Conservation (phyloP, 2,888 invertebrate species). For the Lomographa bimaculata region DNA sequence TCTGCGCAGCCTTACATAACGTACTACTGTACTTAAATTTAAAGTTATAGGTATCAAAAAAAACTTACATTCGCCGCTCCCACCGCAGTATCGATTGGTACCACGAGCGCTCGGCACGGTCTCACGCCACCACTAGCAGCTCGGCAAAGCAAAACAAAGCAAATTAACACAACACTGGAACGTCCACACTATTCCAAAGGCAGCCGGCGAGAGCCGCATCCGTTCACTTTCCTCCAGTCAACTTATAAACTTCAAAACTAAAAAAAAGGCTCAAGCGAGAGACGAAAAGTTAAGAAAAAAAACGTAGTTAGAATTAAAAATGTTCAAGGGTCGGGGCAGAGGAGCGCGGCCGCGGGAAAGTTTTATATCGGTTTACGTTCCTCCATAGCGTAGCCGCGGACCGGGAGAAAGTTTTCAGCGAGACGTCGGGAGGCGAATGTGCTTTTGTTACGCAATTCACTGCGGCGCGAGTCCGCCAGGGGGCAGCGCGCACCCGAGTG, state of each 20-base stretch:
- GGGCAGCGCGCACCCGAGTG: conserved; percentile 77
- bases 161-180: conserved; percentile 70
- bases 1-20: conserved; percentile 16
- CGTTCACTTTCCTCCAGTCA: conserved; percentile 61
- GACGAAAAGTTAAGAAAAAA: conserved; percentile 35
- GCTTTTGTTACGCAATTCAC: conserved; percentile 81
- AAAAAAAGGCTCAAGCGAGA: conserved; percentile 51
- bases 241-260: conserved; percentile 64
- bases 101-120: conserved; percentile 58
- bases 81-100: conserved; percentile 77
- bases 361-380: conserved; percentile 69
- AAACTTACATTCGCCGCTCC: conserved; percentile 76
- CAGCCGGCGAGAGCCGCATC: conserved; percentile 64
- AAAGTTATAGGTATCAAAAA: conserved; percentile 27
- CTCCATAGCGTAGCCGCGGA: conserved; percentile 65
- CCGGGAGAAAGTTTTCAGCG: conserved; percentile 75
- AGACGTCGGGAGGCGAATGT: conserved; percentile 73
- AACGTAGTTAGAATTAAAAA: conserved; percentile 29
- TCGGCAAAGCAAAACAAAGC: conserved; percentile 74
- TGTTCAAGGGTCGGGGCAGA: conserved; percentile 36
- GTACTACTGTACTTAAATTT: conserved; percentile 18
- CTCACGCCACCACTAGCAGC: conserved; percentile 55
- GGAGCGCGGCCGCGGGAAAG: conserved; percentile 69
- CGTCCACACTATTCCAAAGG: conserved; percentile 59
- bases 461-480: conserved; percentile 77